Base-by-base conservation (phyloP, 2,888 invertebrate species). In the Quadroppia sp. region DNA sequence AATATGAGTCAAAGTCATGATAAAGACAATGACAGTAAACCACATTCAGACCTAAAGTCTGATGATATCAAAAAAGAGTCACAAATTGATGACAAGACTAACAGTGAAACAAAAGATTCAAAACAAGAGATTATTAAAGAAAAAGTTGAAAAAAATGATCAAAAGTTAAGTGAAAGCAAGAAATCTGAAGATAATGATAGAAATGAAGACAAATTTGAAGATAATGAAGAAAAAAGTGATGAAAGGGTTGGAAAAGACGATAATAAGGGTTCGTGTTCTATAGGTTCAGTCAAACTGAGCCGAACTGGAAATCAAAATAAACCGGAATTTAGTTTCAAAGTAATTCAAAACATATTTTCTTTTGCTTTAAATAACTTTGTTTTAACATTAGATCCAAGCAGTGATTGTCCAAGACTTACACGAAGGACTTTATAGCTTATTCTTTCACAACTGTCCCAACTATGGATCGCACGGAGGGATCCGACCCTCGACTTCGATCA, bases 341-440 rank as follows among this genome's bases (percentile, higher is more conserved):
- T 45, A 45, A 64, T 28, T 36, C 40, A 30, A 17, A 23, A 3
- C 20, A 64, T n/a, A 30, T n/a, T 28, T 50, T 36, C 20, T 25
- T 32, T 36, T 30, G 40, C 32, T 11, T 23, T 64, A 7, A 67
- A 28, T 23, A n/a, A 25, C 23, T 25, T 11, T 64, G 36, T 64
- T 74, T 77, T 75, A 78, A 78, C 83, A 84, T 50, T 82, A 91
- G 89, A 94, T 94, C 81, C 87, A 88, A 1, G 87, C 94, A 84
- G 87, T 87, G 78, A 88, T 95, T 72, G 87, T 87, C 0, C 88
- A 87, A 2, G 85, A 88, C 56, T 86, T 87, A 53, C 92, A 94
- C 79, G 92, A 94, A 82, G 98, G 98, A 0, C 86, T 95, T 2
- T 99, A 98, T 83, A 94, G 92, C 83, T 85, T 99, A 70, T 94